Conservation (phyloP, 2,797 vertebrate species). For the Aselliscus stoliczkanus region DNA sequence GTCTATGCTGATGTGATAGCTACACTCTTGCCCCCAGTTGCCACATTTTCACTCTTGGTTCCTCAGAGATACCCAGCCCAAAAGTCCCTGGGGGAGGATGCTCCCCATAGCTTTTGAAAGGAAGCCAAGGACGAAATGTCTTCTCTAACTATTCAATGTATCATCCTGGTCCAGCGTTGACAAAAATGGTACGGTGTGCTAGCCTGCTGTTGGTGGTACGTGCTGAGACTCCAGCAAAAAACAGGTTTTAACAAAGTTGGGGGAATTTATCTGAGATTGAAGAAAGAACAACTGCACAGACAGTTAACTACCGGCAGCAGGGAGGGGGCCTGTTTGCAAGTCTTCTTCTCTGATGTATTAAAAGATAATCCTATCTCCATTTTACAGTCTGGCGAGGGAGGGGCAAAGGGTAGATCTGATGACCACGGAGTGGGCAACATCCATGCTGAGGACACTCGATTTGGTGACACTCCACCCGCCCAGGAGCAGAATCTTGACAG, state of each 20-base stretch:
- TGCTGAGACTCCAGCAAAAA: not conserved
- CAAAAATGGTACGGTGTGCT: not conserved
- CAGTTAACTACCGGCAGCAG: not conserved
- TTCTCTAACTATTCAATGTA: constrained; percentile 6
- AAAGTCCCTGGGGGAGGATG: constrained; percentile 42
- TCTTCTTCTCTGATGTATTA: not conserved
- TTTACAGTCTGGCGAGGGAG: not conserved
- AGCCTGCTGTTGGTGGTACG: not conserved
- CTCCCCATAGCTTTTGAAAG: not conserved
- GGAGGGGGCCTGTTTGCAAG: not conserved
- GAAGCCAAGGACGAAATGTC: constrained; percentile 23
- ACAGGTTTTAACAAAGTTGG: not conserved
- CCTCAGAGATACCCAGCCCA: not conserved
- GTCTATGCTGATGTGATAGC: not conserved
- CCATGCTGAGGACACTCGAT: not conserved
- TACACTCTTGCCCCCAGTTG: not conserved
- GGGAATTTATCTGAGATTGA: not conserved
- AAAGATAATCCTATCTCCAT: not conserved
- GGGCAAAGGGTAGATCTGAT: accelerated
- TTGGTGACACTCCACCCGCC: not conserved
- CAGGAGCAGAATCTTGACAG: constrained; percentile 5
- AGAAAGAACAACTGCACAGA: not conserved
- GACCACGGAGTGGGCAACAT: accelerated
- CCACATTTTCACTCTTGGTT: not conserved
- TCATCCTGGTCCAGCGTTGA: not conserved